Base-by-base conservation (phyloP, 2,113 vertebrate genomes). In the Urocynchramus pylzowi region DNA sequence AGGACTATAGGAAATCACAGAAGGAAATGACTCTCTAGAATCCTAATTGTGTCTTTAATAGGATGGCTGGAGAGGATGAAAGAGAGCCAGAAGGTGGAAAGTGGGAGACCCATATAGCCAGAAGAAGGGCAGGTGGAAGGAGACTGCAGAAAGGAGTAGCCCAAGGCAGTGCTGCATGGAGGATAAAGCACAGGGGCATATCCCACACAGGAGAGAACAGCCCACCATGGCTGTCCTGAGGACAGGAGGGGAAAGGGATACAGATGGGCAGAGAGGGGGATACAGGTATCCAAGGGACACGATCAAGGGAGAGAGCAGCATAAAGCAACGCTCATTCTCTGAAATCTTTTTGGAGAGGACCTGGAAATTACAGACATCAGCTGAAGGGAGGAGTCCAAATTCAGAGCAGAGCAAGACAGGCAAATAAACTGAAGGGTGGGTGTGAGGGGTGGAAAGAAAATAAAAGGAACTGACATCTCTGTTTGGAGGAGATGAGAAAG, bases 21-120 rank as follows among this genome's bases (percentile, higher is more conserved):
- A 54, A 39, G 18, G 14, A 87, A 68, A 74, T 15, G 0, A 26
- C 28, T 18, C 4, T 68, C 31, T 52, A 17, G 23, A 23, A 69
- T 35, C 21, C 24, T 39, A 11, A 56, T 76, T 60, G 24, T 24
- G 33, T 42, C 23, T 89, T 64, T 39, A 76, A 41, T 7, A 20
- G 26, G 30, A 79, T 41, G 9, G 18, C 16, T 77, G 39, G 31
- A 54, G 53, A 50, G 22, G 20, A 37, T 22, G 27, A 71, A 87
- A 53, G 31, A 89, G 63, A 76, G 19, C 6, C 28, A 71, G 67
- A 63, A 87, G 11, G 17, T 2, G 4, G 27, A 79, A 78, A 10
- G 12, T 31, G 37, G 16, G 20, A 57, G 21, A 30, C 3, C 9
- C 4, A 2, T 5, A 11, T 27, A 16, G 2, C 11, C 1, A 2